phyloP scores from a whole-genome alignment of 2,113 vertebrate species.

The Fulmarus glacialis region DNA sequence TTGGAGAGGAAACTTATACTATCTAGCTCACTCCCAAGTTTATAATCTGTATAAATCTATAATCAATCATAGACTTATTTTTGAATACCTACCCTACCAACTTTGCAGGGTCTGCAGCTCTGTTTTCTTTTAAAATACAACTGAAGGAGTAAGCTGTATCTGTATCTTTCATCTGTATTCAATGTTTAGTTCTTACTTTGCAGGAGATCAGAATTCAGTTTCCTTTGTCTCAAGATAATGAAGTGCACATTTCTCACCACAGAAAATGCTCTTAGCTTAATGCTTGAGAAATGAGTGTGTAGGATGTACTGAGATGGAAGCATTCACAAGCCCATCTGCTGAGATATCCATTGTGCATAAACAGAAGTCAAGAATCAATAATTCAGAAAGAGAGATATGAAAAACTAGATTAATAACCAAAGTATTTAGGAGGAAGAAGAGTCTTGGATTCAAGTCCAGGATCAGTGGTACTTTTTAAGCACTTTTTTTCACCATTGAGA shows the following conservation, averaged over 20 bases:
- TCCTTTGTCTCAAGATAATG: background rate
- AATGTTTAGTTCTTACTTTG: background rate
- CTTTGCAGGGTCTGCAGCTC: background rate
- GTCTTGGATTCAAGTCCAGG: background rate
- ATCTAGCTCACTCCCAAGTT: background rate
- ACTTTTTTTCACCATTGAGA: background rate
- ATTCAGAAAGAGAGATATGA: background rate
- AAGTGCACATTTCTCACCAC: background rate
- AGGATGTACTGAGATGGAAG: background rate
- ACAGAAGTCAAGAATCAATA: background rate
- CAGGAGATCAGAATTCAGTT: background rate
- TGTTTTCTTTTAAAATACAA: background rate
- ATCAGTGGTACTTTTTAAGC: background rate
- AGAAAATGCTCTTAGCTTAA: background rate
- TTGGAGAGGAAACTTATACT: background rate
- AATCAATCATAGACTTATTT: background rate
- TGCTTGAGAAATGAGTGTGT: background rate
- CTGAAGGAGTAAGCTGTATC: background rate
- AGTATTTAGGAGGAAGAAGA: background rate
- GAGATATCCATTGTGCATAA: background rate
- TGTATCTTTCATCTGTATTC: background rate
- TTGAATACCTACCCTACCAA: background rate
- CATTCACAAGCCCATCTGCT: background rate
- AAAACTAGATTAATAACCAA: background rate
- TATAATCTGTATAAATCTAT: background rate